Evolutionary conservation across 1,140 invertebrate species (phyloP).

Genomic region (Aphelenchoides fujianensis): DNA sequence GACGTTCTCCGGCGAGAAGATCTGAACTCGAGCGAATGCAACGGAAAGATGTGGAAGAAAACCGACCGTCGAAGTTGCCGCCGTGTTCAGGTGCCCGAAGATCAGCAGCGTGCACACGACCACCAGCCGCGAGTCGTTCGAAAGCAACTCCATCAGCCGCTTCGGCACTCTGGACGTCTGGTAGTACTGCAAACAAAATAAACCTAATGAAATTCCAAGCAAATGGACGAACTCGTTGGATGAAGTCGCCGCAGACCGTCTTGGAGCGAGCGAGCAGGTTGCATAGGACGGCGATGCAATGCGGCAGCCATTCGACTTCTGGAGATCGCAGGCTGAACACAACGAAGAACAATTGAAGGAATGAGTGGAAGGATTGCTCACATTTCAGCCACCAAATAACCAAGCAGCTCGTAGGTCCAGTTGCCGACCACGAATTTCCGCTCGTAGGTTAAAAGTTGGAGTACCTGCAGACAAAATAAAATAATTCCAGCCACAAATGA

Average conservation of each 20-base stretch:
- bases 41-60: neutral
- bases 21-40: neutral
- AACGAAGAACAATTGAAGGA: too few relatives aligned
- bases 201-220: neutral
- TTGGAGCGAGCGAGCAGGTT: conserved; percentile 45
- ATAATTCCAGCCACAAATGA: conserved; percentile 11
- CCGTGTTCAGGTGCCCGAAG: neutral
- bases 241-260: conserved; percentile 16
- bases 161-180: neutral
- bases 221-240: neutral
- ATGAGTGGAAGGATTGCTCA: too few relatives aligned
- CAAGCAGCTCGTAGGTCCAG: conserved; percentile 37
- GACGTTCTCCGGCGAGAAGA: conserved; percentile 19
- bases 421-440: conserved; percentile 29
- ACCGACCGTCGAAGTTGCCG: neutral
- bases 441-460: conserved; percentile 42
- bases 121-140: conserved; percentile 2
- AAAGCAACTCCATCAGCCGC: neutral
- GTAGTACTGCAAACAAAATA: conserved; percentile 6
- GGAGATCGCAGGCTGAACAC: conserved; percentile 29
- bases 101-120: conserved; percentile 8
- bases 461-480: conserved; percentile 23
- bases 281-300: conserved; percentile 44
- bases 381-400: conserved; percentile 39
- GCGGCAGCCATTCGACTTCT: conserved; percentile 39